Base-by-base conservation (phyloP, 2,888 invertebrate species). In the Scotopteryx bipunctaria region DNA sequence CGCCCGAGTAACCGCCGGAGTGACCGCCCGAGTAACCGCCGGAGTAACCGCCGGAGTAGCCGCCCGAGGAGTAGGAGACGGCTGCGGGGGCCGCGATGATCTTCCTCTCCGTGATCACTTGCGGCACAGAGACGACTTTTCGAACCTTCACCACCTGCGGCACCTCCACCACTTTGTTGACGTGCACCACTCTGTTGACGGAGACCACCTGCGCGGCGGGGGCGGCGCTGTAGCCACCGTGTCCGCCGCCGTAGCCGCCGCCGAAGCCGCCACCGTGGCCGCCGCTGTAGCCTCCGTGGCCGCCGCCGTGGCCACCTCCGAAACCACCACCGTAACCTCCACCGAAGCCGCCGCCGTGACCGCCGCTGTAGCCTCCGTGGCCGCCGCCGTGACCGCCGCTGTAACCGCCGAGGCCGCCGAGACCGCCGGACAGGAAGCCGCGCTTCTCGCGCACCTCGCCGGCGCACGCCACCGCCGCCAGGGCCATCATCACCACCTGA, bases 41-140 rank as follows among this genome's bases (percentile, higher is more conserved):
- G 21, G 27, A 27, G 27, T 37, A 51, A 25, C 29, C 25, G 16
- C 55, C 21, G 48, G 36, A 43, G 14, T 46, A 48, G 13, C 55
- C 45, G 19, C 47, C 33, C 48, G 45, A 36, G 25, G 43, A 52
- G 53, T 48, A 54, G 13, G 51, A 49, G 55, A 57, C 38, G 54
- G 57, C n/a, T n/a, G n/a, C 59, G 52, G 71, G 71, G 48, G 66
- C 57, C 54, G 73, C 62, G 56, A 70, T 63, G 43, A 78, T 67
- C 63, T 69, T 69, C 60, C 74, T 73, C 57, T 76, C 78, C 37
- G 76, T 67, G 64, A 86, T 71, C 53, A 80, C 73, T 63, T 76
- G 76, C 37, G 78, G 80, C 50, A 69, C 76, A 61, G 79, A 74
- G 64, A 84, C 71, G 35, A 76, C 59, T 63, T 74, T 81, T 63